These are phyloP conservation scores for Muricea muricata DNA, from an alignment of 92 coral and sea anemone genomes.

Conservation along the genomic window DNA sequence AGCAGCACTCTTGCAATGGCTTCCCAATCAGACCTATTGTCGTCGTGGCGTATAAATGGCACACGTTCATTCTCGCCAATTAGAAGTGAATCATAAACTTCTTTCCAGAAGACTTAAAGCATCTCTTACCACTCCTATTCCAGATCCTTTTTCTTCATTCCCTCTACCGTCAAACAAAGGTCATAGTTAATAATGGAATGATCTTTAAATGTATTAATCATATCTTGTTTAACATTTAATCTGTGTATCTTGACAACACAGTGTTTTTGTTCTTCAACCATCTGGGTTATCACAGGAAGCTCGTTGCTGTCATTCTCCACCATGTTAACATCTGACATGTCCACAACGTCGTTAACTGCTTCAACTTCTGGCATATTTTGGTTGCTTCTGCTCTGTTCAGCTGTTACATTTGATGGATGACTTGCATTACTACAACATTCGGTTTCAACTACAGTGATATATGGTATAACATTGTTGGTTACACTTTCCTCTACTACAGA, in stretches of 20 bases:
- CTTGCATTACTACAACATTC: no score
- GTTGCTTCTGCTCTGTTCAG: no score
- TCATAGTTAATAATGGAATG: not conserved
- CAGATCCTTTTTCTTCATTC: not conserved
- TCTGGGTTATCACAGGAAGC: no score
- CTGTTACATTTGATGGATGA: no score
- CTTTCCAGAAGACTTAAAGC: constrained; percentile 11
- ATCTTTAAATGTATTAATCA: not conserved
- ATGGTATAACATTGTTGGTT: no score
- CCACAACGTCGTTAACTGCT: no score
- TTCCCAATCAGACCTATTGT: not conserved
- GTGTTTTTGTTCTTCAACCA: no score
- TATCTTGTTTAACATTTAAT: not conserved
- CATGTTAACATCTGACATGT: no score
- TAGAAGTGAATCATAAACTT: constrained; percentile 23
- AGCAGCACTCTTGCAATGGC: constrained; percentile 32
- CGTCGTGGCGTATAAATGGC: constrained; percentile 1
- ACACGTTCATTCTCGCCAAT: constrained; percentile 29
- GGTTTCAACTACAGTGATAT: no score
- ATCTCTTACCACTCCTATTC: not conserved
- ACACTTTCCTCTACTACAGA: not conserved
- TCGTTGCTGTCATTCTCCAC: no score
- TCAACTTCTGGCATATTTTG: no score
- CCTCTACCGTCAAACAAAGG: not conserved
- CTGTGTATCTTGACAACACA: not conserved